A percentile compares a stretch with the other conserved stretches of the same genome.
phyloP scores from a whole-genome alignment of 2,113 vertebrate species.

The Brachionichthys hirsutus region DNA sequence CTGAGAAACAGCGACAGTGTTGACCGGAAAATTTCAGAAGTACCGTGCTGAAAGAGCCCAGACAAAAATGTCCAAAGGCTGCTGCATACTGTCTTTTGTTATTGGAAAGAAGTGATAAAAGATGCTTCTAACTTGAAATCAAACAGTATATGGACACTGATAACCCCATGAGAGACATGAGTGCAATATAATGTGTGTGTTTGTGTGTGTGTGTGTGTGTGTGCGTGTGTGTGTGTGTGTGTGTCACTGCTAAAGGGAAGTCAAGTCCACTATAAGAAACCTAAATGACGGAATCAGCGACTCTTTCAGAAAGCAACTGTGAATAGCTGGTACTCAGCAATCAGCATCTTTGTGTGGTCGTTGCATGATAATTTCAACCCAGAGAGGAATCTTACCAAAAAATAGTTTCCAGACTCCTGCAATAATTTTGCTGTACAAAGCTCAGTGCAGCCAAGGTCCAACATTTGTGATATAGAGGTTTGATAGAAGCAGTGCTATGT shows the following conservation, averaged over 20 bases:
- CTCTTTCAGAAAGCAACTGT: slow-evolving; percentile 50
- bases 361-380: slow-evolving; percentile 51
- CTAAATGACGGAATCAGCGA: slow-evolving; percentile 51
- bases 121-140: too few relatives aligned
- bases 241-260: slow-evolving; percentile 2
- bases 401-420: slow-evolving; percentile 40
- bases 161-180: too few relatives aligned
- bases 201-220: not conserved
- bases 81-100: too few relatives aligned
- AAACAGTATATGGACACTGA: not conserved
- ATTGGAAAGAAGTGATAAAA: too few relatives aligned
- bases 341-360: slow-evolving; percentile 61
- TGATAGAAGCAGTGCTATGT: not conserved
- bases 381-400: slow-evolving; percentile 37
- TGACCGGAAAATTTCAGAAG: too few relatives aligned
- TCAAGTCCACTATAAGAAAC: slow-evolving; percentile 35
- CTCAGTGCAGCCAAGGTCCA: not conserved
- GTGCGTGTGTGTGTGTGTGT: slow-evolving; percentile 5
- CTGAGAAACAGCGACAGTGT: too few relatives aligned
- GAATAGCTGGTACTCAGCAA: slow-evolving; percentile 50
- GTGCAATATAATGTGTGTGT: too few relatives aligned
- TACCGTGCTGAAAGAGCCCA: too few relatives aligned
- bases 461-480: not conserved
- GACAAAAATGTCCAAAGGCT: too few relatives aligned
- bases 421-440: slow-evolving; percentile 17